phyloP scores from a whole-genome alignment of 2,888 invertebrate species.

The Oithona nana region DNA sequence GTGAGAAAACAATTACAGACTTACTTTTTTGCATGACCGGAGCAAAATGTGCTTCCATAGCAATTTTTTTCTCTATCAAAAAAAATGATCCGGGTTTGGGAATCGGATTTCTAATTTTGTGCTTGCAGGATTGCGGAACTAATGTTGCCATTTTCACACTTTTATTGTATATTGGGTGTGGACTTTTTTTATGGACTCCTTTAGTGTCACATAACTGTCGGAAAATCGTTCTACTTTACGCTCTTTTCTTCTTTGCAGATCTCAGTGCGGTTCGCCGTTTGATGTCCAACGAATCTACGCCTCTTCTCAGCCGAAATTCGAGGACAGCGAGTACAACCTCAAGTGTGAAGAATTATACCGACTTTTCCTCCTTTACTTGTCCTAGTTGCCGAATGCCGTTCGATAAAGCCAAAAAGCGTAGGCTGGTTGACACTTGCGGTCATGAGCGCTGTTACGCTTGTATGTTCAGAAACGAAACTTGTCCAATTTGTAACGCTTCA shows the following conservation, averaged over 20 bases:
- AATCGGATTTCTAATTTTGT: no score
- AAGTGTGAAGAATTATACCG: neutral
- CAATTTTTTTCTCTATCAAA: no score
- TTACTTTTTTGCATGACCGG: no score
- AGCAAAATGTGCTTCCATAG: no score
- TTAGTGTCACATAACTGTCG: neutral
- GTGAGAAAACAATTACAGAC: no score
- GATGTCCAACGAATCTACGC: conserved; percentile 2
- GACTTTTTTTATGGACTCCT: no score
- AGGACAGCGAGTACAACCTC: neutral
- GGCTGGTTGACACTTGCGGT: conserved; percentile 82
- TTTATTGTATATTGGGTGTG: no score
- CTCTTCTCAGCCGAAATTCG: neutral
- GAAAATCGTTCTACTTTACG: neutral
- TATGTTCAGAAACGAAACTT: conserved; percentile 76
- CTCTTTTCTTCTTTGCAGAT: neutral
- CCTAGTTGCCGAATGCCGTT: conserved; percentile 47
- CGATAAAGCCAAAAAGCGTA: conserved; percentile 87
- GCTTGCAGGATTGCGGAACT: no score
- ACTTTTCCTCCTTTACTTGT: conserved; percentile 22
- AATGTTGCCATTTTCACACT: no score
- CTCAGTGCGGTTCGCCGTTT: conserved; percentile 1
- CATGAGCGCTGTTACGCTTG: conserved; percentile 89
- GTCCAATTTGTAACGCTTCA: conserved; percentile 52
- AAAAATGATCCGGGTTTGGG: no score